Evolutionary conservation across 2,888 invertebrate genomes (phyloP), one percentile per base, ranked within the genome.

Genomic region (Himalopsyche japonica): DNA sequence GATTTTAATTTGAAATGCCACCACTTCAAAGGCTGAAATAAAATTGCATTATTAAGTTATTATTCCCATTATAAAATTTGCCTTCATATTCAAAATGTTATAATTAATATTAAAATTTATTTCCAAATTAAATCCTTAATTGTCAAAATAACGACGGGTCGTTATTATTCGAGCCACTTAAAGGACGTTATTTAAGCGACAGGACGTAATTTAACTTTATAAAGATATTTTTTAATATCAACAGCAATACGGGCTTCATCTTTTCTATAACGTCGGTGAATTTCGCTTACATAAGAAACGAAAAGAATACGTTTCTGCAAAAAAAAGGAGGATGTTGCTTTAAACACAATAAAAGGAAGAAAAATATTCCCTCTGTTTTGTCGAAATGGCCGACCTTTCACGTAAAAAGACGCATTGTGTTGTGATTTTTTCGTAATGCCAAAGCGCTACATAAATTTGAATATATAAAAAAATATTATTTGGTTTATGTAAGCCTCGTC

Each of bases 311-410:
- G 70, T 70, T 70, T 70, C 27, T 24, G 70, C 15, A 27, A 27
- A 27, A n/a, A n/a, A 70, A 70, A 27, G 12, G 70, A 27, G 70
- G 70, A 70, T 70, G 70, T 30, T 70, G 30, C 70, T 70, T 70
- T 70, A 70, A 70, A 30, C 70, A 70, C 70, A 70, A 70, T 70
- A 70, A 70, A 70, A 70, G 70, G 70, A 70, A 70, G 70, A 70
- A 70, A 70, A 70, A 70, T 70, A 70, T 70, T 70, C 70, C 70
- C 70, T 70, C 70, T 70, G 70, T 70, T 70, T 70, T 70, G 70
- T 4, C 27, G 70, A 70, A 70, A 70, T 27, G 70, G 27, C 70
- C 70, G 70, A 70, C 70, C 70, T 70, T 70, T 70, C 70, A 30
- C 70, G 70, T 30, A 70, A 30, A 70, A 70, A 70, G 70, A 70